Evolutionary conservation across 53 echinoderm and acorn worm species (phyloP).

Genomic region (Arbacia lixula): DNA sequence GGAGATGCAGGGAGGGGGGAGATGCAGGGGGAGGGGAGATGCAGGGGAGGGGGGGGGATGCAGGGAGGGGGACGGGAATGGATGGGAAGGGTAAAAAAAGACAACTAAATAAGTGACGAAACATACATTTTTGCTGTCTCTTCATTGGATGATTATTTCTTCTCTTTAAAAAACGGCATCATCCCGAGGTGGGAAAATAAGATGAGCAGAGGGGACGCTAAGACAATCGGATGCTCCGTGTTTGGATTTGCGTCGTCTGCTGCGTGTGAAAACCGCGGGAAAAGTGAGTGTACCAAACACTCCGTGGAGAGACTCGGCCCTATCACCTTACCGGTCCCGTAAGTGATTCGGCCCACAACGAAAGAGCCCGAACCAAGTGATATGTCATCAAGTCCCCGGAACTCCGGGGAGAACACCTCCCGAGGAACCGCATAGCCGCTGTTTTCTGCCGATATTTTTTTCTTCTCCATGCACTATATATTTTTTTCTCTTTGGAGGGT

Average conservation of each 20-base stretch:
- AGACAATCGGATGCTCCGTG: constrained; percentile 28
- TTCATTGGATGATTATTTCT: no score
- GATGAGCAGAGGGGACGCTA: constrained; percentile 9
- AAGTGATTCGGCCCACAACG: constrained; percentile 10
- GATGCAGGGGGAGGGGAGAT: no score
- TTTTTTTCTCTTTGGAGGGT: no score
- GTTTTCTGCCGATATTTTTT: no score
- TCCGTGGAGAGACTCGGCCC: constrained; percentile 15
- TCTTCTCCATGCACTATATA: no score
- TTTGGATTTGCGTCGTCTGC: constrained; percentile 34
- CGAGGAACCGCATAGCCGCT: no score
- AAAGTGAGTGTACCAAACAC: constrained; percentile 37
- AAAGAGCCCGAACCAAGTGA: constrained; percentile 13
- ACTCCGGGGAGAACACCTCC: constrained; percentile 12
- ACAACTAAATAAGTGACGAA: no score
- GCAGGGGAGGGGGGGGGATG: no score
- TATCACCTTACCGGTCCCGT: constrained; percentile 38
- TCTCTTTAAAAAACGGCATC: background rate
- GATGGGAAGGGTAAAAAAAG: no score
- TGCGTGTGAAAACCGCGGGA: constrained; percentile 41
- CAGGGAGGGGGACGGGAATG: no score
- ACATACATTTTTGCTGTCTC: no score
- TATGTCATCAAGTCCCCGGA: constrained; percentile 17
- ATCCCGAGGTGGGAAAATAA: constrained; percentile 11
- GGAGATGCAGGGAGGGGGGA: no score